Evolutionary conservation across 1,140 invertebrate species (phyloP).

Genomic region (Telenomus remus): DNA sequence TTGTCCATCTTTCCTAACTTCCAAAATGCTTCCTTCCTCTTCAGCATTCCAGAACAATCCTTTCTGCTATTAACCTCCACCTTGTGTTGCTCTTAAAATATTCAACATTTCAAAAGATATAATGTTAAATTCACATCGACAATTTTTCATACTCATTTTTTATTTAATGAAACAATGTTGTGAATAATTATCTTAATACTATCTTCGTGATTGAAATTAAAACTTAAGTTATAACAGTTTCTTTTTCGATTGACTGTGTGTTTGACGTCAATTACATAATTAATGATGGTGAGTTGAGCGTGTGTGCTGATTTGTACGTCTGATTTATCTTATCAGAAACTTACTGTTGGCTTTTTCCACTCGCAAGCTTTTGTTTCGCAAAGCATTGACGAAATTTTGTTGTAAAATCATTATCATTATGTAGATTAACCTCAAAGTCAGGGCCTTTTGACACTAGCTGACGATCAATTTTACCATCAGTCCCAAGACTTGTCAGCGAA

Average conservation of each 20-base stretch:
- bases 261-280: not conserved
- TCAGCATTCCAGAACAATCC: constrained; percentile 4
- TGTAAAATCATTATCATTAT: not conserved
- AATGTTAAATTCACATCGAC: not conserved
- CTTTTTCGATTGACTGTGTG: not conserved
- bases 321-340: constrained; percentile 39
- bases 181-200: too few relatives aligned
- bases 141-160: constrained; percentile 1
- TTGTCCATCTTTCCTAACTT: not conserved
- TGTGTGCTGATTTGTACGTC: constrained; percentile 27
- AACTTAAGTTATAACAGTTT: too few relatives aligned
- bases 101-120: not conserved
- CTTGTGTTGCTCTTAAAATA: not conserved
- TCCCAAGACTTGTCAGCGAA: constrained; percentile 6
- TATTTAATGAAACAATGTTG: constrained; percentile 29
- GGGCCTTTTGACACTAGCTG: not conserved
- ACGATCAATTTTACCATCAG: constrained; percentile 3
- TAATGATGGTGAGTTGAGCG: constrained; percentile 23
- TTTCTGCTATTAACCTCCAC: too few relatives aligned
- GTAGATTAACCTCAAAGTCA: not conserved
- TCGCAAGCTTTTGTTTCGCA: too few relatives aligned
- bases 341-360: constrained; percentile 24
- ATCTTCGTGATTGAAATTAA: too few relatives aligned
- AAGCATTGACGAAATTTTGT: too few relatives aligned
- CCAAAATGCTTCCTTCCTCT: constrained; percentile 16